These are phyloP conservation scores for Perca fluviatilis DNA, from an alignment of 2,113 vertebrate species.

Conservation along the genomic window DNA sequence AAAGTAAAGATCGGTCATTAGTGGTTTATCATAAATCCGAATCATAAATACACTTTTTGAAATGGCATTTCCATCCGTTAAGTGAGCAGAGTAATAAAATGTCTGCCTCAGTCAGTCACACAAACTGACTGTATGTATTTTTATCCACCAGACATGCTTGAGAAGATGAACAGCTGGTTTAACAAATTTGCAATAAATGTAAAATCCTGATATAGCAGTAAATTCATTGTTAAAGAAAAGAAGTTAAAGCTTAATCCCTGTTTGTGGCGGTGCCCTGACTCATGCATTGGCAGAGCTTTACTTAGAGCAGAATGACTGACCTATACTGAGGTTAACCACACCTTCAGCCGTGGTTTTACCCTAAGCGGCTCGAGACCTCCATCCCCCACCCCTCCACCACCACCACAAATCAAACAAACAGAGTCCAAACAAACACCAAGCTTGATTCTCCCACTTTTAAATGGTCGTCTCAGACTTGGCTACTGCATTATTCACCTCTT, in stretches of 20 bases:
- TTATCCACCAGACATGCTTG: conserved; percentile 34
- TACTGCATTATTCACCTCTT: conserved; percentile 21
- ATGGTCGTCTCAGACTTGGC: conserved; percentile 59
- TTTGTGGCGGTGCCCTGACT: conserved; percentile 53
- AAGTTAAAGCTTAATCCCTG: conserved; percentile 22
- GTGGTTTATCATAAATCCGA: conserved; percentile 77
- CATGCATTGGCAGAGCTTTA: conserved; percentile 54
- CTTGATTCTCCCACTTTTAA: conserved; percentile 50
- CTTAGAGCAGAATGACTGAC: conserved; percentile 66
- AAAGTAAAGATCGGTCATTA: conserved; percentile 77
- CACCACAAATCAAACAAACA: conserved; percentile 70
- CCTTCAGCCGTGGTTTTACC: conserved; percentile 68
- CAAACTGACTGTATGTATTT: conserved; percentile 41
- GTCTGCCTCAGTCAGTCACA: conserved; percentile 48
- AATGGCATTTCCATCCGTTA: conserved; percentile 72
- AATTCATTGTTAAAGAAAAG: conserved; percentile 52
- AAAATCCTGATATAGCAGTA: conserved; percentile 46
- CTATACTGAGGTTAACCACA: conserved; percentile 81
- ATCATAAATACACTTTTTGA: conserved; percentile 74
- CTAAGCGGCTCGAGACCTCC: conserved; percentile 60
- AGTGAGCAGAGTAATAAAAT: conserved; percentile 60
- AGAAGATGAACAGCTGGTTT: conserved; percentile 51
- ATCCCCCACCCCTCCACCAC: conserved; percentile 17
- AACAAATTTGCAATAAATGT: conserved; percentile 29
- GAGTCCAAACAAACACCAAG: conserved; percentile 62